phyloP scores from a whole-genome alignment of 2,113 vertebrate species.

The Orcinus orca region DNA sequence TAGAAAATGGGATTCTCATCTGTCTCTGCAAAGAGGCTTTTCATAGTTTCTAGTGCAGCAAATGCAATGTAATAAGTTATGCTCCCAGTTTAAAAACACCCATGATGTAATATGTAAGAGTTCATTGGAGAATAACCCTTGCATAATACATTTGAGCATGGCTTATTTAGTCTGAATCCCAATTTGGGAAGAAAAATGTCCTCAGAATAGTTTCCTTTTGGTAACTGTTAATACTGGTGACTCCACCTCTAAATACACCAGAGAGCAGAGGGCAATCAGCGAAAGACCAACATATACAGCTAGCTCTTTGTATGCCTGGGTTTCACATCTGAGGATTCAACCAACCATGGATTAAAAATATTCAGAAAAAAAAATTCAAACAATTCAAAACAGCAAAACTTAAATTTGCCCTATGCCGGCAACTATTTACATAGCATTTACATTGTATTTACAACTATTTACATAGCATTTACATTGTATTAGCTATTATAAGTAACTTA shows the following conservation, averaged over 20 bases:
- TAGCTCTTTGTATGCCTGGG: too few relatives aligned
- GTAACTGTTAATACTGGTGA: background rate
- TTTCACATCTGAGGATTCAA: background rate
- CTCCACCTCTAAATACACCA: background rate
- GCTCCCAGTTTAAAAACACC: constrained; percentile 39
- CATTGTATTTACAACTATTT: background rate
- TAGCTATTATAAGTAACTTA: background rate
- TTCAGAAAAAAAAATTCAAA: background rate
- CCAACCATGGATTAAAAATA: background rate
- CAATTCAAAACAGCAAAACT: background rate
- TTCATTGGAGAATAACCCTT: constrained; percentile 48
- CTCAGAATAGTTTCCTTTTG: constrained; percentile 8
- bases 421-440: background rate
- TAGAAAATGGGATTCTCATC: constrained; percentile 4
- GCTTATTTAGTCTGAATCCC: constrained; percentile 40
- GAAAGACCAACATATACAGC: background rate
- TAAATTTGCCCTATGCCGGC: background rate
- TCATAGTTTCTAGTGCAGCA: constrained; percentile 18
- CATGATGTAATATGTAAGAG: constrained; percentile 33
- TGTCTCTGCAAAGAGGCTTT: constrained; percentile 2
- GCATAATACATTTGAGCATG: background rate
- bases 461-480: background rate
- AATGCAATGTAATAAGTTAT: constrained; percentile 26
- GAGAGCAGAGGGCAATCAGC: background rate
- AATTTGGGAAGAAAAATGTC: background rate